These are phyloP conservation scores for Thinocorus orbignyianus DNA, from an alignment of 2,113 vertebrate genomes.

Conservation along the genomic window DNA sequence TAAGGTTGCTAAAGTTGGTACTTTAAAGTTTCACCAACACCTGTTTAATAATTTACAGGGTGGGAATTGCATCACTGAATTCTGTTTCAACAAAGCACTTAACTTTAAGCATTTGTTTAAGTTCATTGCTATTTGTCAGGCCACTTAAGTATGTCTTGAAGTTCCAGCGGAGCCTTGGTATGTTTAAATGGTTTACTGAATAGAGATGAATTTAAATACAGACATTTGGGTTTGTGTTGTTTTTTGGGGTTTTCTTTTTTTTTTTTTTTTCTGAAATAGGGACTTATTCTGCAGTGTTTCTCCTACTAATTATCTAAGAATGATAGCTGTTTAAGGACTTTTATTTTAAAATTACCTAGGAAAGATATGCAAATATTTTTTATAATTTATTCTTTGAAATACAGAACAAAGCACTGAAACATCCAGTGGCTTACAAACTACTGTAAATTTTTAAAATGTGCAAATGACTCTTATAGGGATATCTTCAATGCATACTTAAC, in stretches of 20 bases:
- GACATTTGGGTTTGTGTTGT: accelerated
- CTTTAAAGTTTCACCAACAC: slow-evolving; percentile 14
- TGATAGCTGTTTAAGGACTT: background rate
- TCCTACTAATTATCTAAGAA: background rate
- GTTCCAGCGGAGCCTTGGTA: slow-evolving; percentile 14
- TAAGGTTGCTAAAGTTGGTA: background rate
- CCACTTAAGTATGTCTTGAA: slow-evolving; percentile 31
- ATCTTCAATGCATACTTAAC: background rate
- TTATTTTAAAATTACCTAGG: background rate
- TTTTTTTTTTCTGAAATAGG: background rate
- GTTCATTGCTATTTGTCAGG: background rate
- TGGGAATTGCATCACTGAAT: slow-evolving; percentile 23
- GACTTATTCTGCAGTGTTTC: background rate
- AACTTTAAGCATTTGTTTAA: slow-evolving; percentile 42
- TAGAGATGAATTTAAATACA: background rate
- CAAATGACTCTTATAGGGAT: background rate
- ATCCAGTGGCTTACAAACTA: background rate
- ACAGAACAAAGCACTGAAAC: background rate
- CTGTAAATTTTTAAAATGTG: background rate
- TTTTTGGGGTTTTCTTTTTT: background rate
- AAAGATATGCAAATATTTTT: background rate
- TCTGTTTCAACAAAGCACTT: slow-evolving; percentile 50
- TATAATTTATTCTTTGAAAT: background rate
- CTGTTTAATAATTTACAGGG: slow-evolving; percentile 61
- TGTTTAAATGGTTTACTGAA: slow-evolving; percentile 21